phyloP scores from a whole-genome alignment of 2,113 vertebrate genomes.

The rabbit (Oryctolagus cuniculus) region DNA sequence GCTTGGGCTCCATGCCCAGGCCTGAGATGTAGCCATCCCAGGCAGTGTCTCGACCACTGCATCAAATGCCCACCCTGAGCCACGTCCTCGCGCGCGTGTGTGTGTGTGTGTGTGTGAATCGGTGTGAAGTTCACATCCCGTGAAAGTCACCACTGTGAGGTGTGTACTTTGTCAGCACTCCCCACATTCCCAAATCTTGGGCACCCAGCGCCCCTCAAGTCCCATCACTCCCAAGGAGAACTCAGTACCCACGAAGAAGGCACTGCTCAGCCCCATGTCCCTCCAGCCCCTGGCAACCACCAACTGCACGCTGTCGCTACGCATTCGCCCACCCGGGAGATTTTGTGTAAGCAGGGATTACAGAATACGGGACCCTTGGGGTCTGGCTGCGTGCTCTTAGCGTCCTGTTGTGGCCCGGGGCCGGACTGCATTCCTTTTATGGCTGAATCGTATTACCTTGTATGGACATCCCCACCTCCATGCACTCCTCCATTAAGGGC shows the following conservation, averaged over 20 bases:
- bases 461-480: neutral
- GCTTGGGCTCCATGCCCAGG: too few species aligned
- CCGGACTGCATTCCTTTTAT: conserved; percentile 16
- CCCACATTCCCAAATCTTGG: neutral
- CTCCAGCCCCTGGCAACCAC: neutral
- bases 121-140: neutral
- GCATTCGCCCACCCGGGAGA: neutral
- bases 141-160: neutral
- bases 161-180: neutral
- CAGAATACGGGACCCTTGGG: neutral
- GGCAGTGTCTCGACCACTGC: too few species aligned
- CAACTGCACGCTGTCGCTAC: neutral
- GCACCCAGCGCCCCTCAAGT: neutral
- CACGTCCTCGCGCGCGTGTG: too few species aligned
- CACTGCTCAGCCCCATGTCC: neutral
- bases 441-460: neutral
- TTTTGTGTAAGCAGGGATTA: neutral
- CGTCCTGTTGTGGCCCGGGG: neutral
- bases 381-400: too few species aligned
- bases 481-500: neutral
- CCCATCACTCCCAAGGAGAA: neutral
- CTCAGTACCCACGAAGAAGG: neutral
- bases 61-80: too few species aligned
- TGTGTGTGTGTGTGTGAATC: too few species aligned
- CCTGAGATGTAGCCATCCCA: too few species aligned